Conservation (phyloP, 30 jellyfish, hydroid and myxozoan genomes). For the Turritopsis rubra region DNA sequence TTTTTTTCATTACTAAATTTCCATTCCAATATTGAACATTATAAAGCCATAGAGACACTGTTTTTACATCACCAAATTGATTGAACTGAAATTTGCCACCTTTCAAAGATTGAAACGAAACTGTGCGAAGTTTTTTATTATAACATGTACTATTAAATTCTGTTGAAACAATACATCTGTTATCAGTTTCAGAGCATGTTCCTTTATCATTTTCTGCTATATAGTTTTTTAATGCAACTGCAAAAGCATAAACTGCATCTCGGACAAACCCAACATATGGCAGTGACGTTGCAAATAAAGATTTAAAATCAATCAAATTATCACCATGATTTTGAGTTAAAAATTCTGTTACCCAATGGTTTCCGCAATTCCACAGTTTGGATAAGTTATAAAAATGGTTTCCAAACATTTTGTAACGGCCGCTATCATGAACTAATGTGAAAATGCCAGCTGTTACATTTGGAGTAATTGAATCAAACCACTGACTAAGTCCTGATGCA, state of each 20-base stretch:
- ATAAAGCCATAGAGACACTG: neutral
- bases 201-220: neutral
- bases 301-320: neutral
- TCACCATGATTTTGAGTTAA: neutral
- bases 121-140: neutral
- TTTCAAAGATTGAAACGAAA: neutral
- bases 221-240: neutral
- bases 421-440: conserved; percentile 6
- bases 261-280: neutral
- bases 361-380: neutral
- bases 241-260: conserved; percentile 2
- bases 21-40: neutral
- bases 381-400: neutral
- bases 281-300: neutral
- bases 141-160: neutral
- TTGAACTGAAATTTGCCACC: neutral
- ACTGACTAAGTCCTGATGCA: conserved; percentile 15
- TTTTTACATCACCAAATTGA: neutral
- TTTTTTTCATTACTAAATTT: neutral
- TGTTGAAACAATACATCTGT: neutral
- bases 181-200: neutral
- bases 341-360: neutral
- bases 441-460: neutral
- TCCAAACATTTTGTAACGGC: neutral
- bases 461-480: neutral